These are phyloP conservation scores for Sebastes goodei DNA, from an alignment of 2,797 vertebrate species.

Conservation along the genomic window DNA sequence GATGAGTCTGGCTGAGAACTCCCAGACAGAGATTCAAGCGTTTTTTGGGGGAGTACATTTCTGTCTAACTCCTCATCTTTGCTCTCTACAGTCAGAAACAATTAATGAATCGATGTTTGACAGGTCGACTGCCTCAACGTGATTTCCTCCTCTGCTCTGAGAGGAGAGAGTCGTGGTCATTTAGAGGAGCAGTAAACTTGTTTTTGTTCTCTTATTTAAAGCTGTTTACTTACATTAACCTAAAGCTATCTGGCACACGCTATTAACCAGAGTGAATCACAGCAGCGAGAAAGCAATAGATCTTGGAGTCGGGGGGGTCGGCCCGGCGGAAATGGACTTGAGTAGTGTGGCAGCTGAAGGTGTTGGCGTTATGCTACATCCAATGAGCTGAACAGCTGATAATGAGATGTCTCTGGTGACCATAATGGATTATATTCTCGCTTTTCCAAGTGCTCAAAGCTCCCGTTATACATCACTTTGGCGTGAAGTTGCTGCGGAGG, in stretches of 20 bases:
- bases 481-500: slow-evolving; percentile 23
- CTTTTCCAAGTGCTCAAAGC: slow-evolving; percentile 37
- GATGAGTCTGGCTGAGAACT: slow-evolving; percentile 19
- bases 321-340: slow-evolving; percentile 32
- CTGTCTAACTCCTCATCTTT: not conserved
- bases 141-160: slow-evolving; percentile 7
- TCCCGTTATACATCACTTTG: slow-evolving; percentile 48
- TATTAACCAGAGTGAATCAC: slow-evolving; percentile 59
- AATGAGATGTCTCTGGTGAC: slow-evolving; percentile 65
- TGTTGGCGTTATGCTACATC: slow-evolving; percentile 33
- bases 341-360: slow-evolving; percentile 42
- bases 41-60: slow-evolving; percentile 1
- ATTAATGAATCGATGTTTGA: slow-evolving; percentile 49
- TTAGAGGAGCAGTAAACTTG: slow-evolving; percentile 60
- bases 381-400: slow-evolving; percentile 62
- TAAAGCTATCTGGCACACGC: slow-evolving; percentile 37
- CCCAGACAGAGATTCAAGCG: slow-evolving; percentile 3
- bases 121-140: not conserved
- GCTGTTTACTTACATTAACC: slow-evolving; percentile 55
- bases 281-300: slow-evolving; percentile 17
- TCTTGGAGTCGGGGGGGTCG: not conserved
- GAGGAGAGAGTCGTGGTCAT: slow-evolving; percentile 30
- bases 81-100: slow-evolving; percentile 23
- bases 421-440: slow-evolving; percentile 48
- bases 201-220: slow-evolving; percentile 59